A percentile compares a stretch with the other conserved stretches of the same genome.
Conservation (phyloP, 2,113 vertebrate species). For the Lamprotornis superbus region DNA sequence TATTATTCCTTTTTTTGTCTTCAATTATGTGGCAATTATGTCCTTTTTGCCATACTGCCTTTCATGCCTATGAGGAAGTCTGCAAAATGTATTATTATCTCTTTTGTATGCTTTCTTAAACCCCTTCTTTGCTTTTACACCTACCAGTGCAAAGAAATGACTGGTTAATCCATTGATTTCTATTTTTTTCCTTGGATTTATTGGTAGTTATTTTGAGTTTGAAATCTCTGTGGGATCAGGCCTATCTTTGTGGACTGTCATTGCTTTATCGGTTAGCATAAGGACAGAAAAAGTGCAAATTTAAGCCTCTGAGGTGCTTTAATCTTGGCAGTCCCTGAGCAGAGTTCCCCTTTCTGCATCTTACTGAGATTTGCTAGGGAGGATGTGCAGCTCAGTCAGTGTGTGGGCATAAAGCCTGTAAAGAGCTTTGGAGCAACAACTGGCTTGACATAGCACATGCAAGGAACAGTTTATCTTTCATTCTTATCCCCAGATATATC, state of each 20-base stretch:
- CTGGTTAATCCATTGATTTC: not conserved
- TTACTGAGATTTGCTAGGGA: not conserved
- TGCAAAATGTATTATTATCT: not conserved
- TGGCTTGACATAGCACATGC: constrained; percentile 1
- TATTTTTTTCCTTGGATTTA: not conserved
- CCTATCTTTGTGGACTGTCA: not conserved
- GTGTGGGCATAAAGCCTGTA: constrained; percentile 56
- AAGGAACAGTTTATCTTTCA: constrained; percentile 22
- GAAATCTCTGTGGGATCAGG: not conserved
- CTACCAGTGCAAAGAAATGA: not conserved
- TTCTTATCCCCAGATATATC: not conserved
- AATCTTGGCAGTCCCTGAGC: not conserved
- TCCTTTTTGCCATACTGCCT: not conserved
- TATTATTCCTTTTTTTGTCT: not conserved
- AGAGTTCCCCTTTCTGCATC: constrained; percentile 20
- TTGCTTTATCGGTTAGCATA: not conserved
- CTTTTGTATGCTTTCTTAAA: not conserved
- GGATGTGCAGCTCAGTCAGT: not conserved
- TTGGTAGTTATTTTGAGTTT: not conserved
- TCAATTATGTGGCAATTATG: not conserved
- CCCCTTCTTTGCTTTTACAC: not conserved
- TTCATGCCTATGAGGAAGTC: not conserved
- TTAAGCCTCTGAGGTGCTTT: constrained; percentile 36
- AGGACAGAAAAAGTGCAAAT: constrained; percentile 3
- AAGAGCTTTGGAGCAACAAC: constrained; percentile 51